Base-by-base conservation (phyloP, 2,888 invertebrate species). In the Alviniconcha strummeri region DNA sequence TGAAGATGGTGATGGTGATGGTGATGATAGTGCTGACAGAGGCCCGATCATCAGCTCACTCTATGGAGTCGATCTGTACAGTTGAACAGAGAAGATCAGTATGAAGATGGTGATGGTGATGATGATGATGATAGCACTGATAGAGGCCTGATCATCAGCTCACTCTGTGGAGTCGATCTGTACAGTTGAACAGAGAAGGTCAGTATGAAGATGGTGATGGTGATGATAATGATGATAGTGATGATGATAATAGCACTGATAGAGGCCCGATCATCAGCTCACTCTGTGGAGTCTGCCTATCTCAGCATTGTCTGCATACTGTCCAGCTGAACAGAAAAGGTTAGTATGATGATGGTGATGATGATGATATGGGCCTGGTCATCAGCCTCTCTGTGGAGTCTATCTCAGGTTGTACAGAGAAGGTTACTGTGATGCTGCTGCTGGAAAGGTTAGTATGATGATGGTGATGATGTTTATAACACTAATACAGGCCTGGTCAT, bases 181-280 rank as follows among this genome's bases (percentile, higher is more conserved):
- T 36, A 36, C 36, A 36, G 36, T 36, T 36, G 36, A 36, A 36
- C 36, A 36, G 36, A 36, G 36, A 99, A 99, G 96, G 97, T 97
- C 92, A 91, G 90, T 84, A 60, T 60, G 36, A 36, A 36, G 36
- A 36, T 36, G 36, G 36, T 36, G 36, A 36, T 36, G 36, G 36
- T 36, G 36, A 36, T 36, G 36, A 36, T 36, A 3, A 36, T 36
- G 36, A 36, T 36, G 36, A 36, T n/a, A n/a, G n/a, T 36, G 36
- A 36, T 36, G 36, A 36, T 36, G 36, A 36, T 36, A 3, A 36
- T 36, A 36, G 36, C 36, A 36, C 95, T 99, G 90, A 98, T 98
- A 69, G 99, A 99, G 94, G 99, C 99, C 95, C 99, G 99, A 99
- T 98, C 99, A 86, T 99, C 99, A 81, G 99, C 99, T 85, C 95